Base-by-base conservation (phyloP, 2,113 vertebrate genomes). In the Manacus vitellinus region DNA sequence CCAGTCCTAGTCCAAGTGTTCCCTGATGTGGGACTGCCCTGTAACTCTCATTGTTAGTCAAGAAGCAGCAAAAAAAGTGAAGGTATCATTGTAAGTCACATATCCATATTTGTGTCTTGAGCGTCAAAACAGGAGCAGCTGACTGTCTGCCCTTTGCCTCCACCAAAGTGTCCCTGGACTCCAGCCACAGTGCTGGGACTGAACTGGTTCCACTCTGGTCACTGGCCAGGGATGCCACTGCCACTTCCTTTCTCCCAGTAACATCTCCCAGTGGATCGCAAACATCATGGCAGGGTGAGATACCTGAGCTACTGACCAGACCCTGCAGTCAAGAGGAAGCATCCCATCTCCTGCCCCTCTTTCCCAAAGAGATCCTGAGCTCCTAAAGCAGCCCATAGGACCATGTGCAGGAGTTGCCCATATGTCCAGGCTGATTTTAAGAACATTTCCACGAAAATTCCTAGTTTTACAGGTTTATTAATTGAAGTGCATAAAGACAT, bases 121-220 rank as follows among this genome's bases (percentile, higher is more conserved):
- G 79, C 39, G 59, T 86, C 91, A 66, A 72, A 90, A 88, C 82
- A 83, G 67, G 37, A 91, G 81, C 71, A 92, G 93, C 18, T 94
- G 83, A 95, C 51, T 62, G 92, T 83, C 74, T 93, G 78, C 71
- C 77, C 81, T 93, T 92, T 85, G 67, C 84, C 58, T 92, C 65
- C 39, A 85, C n/a, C 66, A 47, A 35, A 76, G 49, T 24, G 58
- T 75, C 61, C 73, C 70, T 95, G 89, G 81, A 52, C 35, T 67
- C 17, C 54, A 87, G 92, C 70, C 86, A 86, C 73, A 82, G 66
- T 6, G 23, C 21, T 55, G 73, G 33, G 44, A 47, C 58, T 25
- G 43, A 56, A 66, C 79, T 78, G 85, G 81, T 79, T 70, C 49
- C 77, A 72, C 25, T 20, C 58, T 72, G 66, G 82, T 68, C 83